Conservation (phyloP, 2,113 vertebrate species). For the Potamarius usumacintae region DNA sequence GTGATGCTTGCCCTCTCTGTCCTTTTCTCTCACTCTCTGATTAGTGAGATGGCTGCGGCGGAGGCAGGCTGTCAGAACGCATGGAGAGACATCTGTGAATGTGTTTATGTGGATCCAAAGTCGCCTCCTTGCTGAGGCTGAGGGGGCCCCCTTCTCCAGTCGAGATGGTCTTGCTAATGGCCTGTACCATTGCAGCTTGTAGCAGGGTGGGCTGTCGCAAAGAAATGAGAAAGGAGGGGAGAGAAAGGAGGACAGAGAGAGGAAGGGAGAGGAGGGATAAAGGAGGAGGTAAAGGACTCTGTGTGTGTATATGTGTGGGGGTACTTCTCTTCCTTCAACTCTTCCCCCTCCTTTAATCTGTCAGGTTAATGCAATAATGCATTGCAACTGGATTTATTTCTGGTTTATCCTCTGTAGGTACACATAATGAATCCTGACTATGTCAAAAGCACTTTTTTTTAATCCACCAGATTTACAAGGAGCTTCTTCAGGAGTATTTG, state of each 20-base stretch:
- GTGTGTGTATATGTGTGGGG: background rate
- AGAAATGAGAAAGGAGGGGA: constrained; percentile 46
- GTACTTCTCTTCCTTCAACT: background rate
- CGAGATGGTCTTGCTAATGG: constrained; percentile 78
- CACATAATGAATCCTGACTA: background rate
- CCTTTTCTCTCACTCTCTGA: constrained; percentile 51
- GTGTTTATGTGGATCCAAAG: constrained; percentile 78
- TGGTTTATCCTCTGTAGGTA: background rate
- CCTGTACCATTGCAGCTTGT: constrained; percentile 82
- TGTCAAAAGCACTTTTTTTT: background rate
- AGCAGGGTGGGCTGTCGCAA: constrained; percentile 78
- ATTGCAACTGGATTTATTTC: constrained; percentile 1
- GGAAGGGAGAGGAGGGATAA: background rate
- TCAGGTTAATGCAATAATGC: constrained; percentile 12
- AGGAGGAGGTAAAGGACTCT: constrained; percentile 45
- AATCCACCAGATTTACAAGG: background rate
- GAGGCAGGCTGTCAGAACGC: constrained; percentile 63
- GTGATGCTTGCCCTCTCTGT: constrained; percentile 53
- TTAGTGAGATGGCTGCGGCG: constrained; percentile 47
- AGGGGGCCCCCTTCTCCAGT: constrained; percentile 70
- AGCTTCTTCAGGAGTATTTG: too few species aligned
- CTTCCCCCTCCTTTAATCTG: background rate
- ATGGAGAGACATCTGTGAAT: constrained; percentile 76
- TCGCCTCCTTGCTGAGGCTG: constrained; percentile 74
- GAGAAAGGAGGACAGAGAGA: background rate